phyloP scores from a whole-genome alignment of 92 coral and sea anemone genomes.

The Porites divaricata region DNA sequence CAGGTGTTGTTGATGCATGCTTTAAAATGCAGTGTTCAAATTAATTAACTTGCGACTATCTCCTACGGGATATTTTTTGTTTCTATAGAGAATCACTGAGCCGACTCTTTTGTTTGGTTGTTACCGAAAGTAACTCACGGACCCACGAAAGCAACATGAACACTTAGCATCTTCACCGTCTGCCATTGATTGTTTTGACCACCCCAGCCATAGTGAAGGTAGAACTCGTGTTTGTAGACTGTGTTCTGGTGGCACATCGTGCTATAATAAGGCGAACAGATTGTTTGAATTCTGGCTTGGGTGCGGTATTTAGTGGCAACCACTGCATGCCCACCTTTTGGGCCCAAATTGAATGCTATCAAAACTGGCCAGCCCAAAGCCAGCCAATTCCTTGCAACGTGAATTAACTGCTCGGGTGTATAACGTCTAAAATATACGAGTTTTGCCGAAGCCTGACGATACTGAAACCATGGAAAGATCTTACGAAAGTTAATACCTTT shows the following conservation, averaged over 20 bases:
- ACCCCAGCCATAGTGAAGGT: constrained; percentile 61
- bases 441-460: constrained; percentile 39
- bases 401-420: background rate
- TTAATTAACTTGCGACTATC: no score
- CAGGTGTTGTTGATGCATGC: no score
- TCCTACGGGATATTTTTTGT: no score
- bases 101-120: no score
- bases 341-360: background rate
- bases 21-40: no score
- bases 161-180: background rate
- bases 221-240: constrained; percentile 31
- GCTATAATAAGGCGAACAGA: constrained; percentile 29
- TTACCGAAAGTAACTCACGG: no score
- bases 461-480: constrained; percentile 33
- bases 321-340: constrained; percentile 17
- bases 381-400: constrained; percentile 2
- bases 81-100: no score
- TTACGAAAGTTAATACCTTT: background rate
- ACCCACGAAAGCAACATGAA: no score
- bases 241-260: constrained; percentile 16
- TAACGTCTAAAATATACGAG: background rate
- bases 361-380: constrained; percentile 33
- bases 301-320: constrained; percentile 46
- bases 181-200: constrained; percentile 54
- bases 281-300: background rate